Evolutionary conservation across 2,888 invertebrate genomes (phyloP).

Genomic region (Erebia aethiops): DNA sequence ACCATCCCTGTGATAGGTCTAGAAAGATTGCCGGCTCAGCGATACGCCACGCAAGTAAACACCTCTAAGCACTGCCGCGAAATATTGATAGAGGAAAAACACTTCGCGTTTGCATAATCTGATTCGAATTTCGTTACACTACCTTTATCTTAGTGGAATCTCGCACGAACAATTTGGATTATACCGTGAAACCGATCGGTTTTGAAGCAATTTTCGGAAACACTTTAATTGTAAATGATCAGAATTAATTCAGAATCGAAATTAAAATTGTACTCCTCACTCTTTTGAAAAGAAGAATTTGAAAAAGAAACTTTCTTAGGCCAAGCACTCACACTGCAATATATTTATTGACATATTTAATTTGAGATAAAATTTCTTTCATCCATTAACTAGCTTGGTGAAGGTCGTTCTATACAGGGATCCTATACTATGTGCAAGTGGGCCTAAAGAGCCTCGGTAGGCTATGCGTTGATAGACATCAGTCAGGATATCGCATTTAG

Average conservation of each 20-base stretch:
- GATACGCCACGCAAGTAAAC: slow-evolving; percentile 53
- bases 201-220: slow-evolving; percentile 6
- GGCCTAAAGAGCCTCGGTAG: too few relatives aligned
- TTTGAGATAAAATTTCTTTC: too few relatives aligned
- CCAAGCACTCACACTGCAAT: too few relatives aligned
- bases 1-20: slow-evolving; percentile 39
- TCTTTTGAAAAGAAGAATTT: background rate
- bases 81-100: slow-evolving; percentile 51
- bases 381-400: too few relatives aligned
- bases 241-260: background rate
- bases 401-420: too few relatives aligned
- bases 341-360: too few relatives aligned
- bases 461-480: too few relatives aligned
- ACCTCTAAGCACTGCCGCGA: slow-evolving; percentile 50
- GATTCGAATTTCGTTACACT: slow-evolving; percentile 39
- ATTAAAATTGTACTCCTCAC: background rate
- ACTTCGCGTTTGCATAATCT: slow-evolving; percentile 49
- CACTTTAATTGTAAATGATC: background rate
- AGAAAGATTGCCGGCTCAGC: slow-evolving; percentile 54
- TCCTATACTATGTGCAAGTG: too few relatives aligned
- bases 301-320: too few relatives aligned
- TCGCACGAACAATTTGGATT: slow-evolving; percentile 18
- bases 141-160: slow-evolving; percentile 26
- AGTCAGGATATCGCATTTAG: too few relatives aligned
- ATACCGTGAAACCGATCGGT: slow-evolving; percentile 3